Conservation (phyloP, 2,113 vertebrate genomes). For the Ageneiosus marmoratus region DNA sequence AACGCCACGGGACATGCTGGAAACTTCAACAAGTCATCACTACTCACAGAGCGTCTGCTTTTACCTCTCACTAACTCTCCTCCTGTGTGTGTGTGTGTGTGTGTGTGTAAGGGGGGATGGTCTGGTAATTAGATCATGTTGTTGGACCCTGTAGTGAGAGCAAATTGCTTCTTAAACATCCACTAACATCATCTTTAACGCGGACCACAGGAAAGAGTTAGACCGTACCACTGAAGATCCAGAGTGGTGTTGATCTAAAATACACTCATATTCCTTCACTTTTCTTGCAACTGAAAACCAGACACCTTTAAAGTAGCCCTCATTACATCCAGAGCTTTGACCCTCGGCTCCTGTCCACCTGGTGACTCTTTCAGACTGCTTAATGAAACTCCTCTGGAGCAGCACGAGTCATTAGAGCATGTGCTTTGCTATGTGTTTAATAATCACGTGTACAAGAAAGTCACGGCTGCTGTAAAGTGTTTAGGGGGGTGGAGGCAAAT, state of each 20-base stretch:
- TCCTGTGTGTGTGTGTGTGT: slow-evolving; percentile 1
- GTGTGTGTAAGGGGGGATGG: slow-evolving; percentile 30
- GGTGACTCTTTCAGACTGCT: slow-evolving; percentile 24
- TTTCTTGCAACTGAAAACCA: slow-evolving; percentile 55
- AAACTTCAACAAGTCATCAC: slow-evolving; percentile 67
- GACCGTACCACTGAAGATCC: slow-evolving; percentile 78
- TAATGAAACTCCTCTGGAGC: slow-evolving; percentile 56
- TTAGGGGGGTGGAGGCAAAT: neutral
- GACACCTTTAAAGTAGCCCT: slow-evolving; percentile 64
- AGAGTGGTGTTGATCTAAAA: slow-evolving; percentile 66
- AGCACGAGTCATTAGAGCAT: slow-evolving; percentile 53
- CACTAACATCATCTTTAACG: slow-evolving; percentile 90
- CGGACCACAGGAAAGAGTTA: slow-evolving; percentile 53
- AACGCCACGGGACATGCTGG: slow-evolving; percentile 62
- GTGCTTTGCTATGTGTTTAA: slow-evolving; percentile 38
- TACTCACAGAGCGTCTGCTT: slow-evolving; percentile 3
- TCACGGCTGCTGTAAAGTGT: neutral
- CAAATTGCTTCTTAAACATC: slow-evolving; percentile 74
- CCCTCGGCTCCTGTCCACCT: neutral
- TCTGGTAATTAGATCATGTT: slow-evolving; percentile 80
- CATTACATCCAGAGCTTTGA: slow-evolving; percentile 30
- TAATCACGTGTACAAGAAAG: slow-evolving; percentile 20
- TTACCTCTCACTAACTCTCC: neutral
- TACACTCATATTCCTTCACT: slow-evolving; percentile 84
- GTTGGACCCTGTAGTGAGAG: slow-evolving; percentile 74